phyloP scores from a whole-genome alignment of 2,888 invertebrate genomes.

The Drosophila meridionalis region DNA sequence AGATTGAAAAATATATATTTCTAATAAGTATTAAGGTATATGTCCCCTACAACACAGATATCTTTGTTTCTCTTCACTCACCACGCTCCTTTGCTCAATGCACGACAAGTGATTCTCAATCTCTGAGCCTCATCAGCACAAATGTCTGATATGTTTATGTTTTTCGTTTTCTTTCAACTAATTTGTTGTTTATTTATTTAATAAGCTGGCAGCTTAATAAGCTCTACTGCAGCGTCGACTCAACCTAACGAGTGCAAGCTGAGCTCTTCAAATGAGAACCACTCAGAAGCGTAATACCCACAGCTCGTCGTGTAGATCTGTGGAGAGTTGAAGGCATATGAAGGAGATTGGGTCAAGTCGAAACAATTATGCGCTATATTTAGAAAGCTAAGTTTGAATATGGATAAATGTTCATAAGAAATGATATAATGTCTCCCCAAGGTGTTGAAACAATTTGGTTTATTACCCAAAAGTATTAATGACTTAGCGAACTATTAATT shows the following conservation, averaged over 20 bases:
- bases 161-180: neutral
- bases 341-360: neutral
- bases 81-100: neutral
- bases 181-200: constrained; percentile 15
- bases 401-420: neutral
- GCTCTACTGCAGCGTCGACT: no score
- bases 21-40: neutral
- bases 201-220: neutral
- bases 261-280: constrained; percentile 16
- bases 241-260: constrained; percentile 5
- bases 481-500: neutral
- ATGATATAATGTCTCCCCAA: neutral
- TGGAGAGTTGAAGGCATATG: neutral
- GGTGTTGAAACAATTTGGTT: neutral
- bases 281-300: neutral
- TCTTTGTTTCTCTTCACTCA: neutral
- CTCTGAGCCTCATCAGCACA: neutral
- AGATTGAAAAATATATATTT: no score
- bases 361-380: neutral
- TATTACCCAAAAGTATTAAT: neutral
- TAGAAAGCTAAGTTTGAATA: neutral
- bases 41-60: neutral
- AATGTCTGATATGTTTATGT: neutral
- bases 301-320: neutral
- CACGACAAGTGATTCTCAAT: neutral